These are phyloP conservation scores for Pogona vitticeps DNA, from an alignment of 2,113 vertebrate genomes.

Conservation along the genomic window DNA sequence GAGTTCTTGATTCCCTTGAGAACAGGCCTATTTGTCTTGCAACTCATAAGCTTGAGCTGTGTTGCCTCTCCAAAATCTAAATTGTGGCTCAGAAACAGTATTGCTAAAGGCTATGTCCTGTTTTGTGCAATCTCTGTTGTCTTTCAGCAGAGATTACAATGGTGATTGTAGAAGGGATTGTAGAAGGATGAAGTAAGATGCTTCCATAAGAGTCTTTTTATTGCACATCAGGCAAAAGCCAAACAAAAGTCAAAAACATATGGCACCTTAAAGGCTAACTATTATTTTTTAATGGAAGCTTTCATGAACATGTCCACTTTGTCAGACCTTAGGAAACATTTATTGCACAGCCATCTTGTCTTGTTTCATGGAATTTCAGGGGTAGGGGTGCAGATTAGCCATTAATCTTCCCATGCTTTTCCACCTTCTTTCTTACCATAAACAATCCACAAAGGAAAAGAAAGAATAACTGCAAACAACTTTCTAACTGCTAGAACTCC, in stretches of 20 bases:
- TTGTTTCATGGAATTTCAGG: neutral
- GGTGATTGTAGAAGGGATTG: neutral
- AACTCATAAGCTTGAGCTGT: neutral
- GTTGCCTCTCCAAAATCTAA: neutral
- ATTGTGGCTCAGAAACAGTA: neutral
- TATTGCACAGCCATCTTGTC: neutral
- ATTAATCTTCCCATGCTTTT: neutral
- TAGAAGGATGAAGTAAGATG: neutral
- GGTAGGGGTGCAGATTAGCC: neutral
- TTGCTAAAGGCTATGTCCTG: neutral
- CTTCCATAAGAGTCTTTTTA: neutral
- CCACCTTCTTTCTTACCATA: neutral
- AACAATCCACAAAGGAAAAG: neutral
- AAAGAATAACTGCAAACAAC: neutral
- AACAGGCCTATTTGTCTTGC: neutral
- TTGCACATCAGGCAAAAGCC: no score
- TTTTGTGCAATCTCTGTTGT: neutral
- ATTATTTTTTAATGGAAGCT: no score
- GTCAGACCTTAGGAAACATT: no score
- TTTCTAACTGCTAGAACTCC: neutral
- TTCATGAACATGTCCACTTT: no score
- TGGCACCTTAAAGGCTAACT: no score
- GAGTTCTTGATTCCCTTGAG: neutral
- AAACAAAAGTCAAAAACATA: no score
- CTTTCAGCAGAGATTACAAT: neutral